Conservation (phyloP, 2,113 vertebrate species). For the Archocentrus centrarchus region DNA sequence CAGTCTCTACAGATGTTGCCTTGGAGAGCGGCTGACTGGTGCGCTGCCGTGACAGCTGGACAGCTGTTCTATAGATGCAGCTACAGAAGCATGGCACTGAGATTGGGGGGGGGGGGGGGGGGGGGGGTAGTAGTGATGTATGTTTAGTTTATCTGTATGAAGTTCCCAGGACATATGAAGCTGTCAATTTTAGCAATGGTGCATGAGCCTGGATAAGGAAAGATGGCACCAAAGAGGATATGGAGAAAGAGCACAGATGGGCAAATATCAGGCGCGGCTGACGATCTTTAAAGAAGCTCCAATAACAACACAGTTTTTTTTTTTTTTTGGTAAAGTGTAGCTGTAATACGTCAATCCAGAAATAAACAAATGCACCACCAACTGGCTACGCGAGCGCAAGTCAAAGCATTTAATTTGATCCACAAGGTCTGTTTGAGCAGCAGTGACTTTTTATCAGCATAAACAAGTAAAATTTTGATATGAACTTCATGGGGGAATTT, state of each 20-base stretch:
- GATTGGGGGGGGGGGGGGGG: conserved; percentile 17
- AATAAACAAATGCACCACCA: conserved; percentile 30
- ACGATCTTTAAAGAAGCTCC: conserved; percentile 57
- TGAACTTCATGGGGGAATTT: conserved; percentile 50
- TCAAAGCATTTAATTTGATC: conserved; percentile 47
- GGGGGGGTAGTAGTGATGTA: conserved; percentile 23
- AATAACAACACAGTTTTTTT: conserved; percentile 25
- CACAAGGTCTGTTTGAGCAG: conserved; percentile 27
- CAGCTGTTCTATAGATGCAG: conserved; percentile 83
- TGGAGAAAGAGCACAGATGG: conserved; percentile 68
- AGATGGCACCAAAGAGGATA: conserved; percentile 59
- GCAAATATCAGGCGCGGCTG: conserved; percentile 60
- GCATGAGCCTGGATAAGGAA: conserved; percentile 66
- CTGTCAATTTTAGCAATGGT: conserved; percentile 77
- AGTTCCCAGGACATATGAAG: conserved; percentile 79
- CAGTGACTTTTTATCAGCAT: conserved; percentile 31
- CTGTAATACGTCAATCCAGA: conserved; percentile 35
- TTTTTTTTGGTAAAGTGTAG: conserved; percentile 21
- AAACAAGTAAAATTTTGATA: conserved; percentile 62
- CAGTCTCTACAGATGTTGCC: conserved; percentile 82
- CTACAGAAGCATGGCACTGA: conserved; percentile 75
- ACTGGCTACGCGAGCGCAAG: conserved; percentile 19
- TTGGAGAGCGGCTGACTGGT: conserved; percentile 77
- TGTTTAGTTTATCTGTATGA: conserved; percentile 74
- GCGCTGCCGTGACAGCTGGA: conserved; percentile 84